Conservation (phyloP, 2,797 vertebrate species). For the Siniperca obscura region DNA sequence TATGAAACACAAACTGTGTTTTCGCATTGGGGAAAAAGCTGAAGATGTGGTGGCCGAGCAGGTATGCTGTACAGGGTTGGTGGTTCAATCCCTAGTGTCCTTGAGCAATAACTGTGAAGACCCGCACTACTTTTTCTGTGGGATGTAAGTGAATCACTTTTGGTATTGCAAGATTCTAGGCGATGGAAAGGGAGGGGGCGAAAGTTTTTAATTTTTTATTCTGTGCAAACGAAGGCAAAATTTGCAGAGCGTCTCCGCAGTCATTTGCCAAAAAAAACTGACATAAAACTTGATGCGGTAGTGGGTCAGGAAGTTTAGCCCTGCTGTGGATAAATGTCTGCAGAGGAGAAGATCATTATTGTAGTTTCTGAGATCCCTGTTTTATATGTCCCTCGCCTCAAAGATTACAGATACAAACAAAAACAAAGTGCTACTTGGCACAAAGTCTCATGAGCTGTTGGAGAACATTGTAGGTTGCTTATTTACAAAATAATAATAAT, state of each 20-base stretch:
- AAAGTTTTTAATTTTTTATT: neutral
- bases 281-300: neutral
- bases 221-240: neutral
- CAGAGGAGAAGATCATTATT: neutral
- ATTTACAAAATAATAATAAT: neutral
- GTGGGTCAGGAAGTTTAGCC: neutral
- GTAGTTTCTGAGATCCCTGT: neutral
- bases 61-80: neutral
- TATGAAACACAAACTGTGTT: neutral
- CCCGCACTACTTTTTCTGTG: neutral
- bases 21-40: neutral
- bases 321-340: neutral
- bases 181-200: neutral
- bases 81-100: neutral
- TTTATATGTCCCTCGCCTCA: neutral
- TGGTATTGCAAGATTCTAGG: neutral
- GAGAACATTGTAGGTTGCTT: neutral
- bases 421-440: neutral
- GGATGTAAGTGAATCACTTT: neutral
- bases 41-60: neutral
- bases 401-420: neutral
- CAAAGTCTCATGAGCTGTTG: neutral
- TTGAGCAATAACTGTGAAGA: neutral
- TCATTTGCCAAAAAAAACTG: neutral
- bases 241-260: neutral